phyloP scores from a whole-genome alignment of 2,888 invertebrate species.

The Drosophila barbarae region DNA sequence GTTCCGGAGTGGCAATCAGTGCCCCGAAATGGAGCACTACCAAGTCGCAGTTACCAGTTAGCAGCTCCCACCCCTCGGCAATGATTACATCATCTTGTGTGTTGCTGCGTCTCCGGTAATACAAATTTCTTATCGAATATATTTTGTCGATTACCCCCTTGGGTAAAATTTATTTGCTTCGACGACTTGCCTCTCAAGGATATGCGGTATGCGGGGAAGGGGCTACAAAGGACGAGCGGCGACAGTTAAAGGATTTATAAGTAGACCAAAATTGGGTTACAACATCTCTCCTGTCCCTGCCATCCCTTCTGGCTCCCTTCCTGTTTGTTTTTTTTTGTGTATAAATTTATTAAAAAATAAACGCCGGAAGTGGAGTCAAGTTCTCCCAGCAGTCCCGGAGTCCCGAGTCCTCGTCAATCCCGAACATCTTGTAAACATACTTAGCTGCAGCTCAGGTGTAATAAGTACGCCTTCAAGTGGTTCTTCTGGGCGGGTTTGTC shows the following conservation, averaged over 20 bases:
- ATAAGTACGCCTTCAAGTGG: conserved; percentile 69
- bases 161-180: conserved; percentile 79
- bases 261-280: conserved; percentile 40
- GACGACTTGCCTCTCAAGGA: conserved; percentile 19
- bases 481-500: conserved; percentile 13
- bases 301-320: too few species aligned
- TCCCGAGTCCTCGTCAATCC: conserved; percentile 26
- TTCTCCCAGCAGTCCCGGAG: conserved; percentile 9
- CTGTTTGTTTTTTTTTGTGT: conserved; percentile 40
- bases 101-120: conserved; percentile 38
- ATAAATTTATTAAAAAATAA: conserved; percentile 67
- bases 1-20: conserved; percentile 38
- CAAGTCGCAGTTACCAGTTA: conserved; percentile 9
- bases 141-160: conserved; percentile 79
- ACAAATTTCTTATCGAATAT: conserved; percentile 77
- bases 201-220: conserved; percentile 52
- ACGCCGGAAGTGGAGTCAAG: conserved; percentile 49
- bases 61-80: conserved; percentile 43
- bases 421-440: conserved; percentile 72
- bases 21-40: conserved; percentile 18
- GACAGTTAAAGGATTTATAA: conserved; percentile 77
- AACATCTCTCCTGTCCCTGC: background rate
- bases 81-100: conserved; percentile 70
- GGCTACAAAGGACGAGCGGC: conserved; percentile 40
- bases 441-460: conserved; percentile 73